These are phyloP conservation scores for Therioaphis trifolii DNA, from an alignment of 2,888 invertebrate genomes.

Conservation along the genomic window DNA sequence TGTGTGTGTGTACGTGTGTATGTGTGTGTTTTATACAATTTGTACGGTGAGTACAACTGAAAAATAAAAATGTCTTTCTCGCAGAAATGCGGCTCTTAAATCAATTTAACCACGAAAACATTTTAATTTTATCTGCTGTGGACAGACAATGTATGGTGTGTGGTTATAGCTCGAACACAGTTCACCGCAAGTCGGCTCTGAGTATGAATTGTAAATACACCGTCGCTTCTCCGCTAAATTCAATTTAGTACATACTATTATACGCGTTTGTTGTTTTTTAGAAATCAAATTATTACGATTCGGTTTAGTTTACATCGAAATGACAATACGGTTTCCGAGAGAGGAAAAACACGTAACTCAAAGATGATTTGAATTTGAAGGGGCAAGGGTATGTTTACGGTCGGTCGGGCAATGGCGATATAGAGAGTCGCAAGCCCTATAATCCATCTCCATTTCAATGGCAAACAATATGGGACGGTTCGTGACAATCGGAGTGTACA, in stretches of 20 bases:
- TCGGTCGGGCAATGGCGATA: conserved; percentile 24
- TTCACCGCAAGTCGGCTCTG: not conserved
- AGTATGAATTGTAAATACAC: not conserved
- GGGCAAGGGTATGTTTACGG: conserved; percentile 36
- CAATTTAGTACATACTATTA: not conserved
- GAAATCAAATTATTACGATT: conserved; percentile 6
- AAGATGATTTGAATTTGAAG: conserved; percentile 38
- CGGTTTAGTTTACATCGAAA: not conserved
- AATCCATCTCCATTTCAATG: conserved; percentile 50
- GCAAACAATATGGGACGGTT: conserved; percentile 45
- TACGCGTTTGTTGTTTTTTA: not conserved
- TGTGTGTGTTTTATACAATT: not conserved
- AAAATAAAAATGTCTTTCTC: conserved; percentile 7
- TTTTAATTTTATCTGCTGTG: conserved; percentile 4
- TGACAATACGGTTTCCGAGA: not conserved
- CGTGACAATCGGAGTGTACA: conserved; percentile 50
- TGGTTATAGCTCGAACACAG: not conserved
- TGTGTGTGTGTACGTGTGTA: not conserved
- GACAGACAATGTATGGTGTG: not conserved
- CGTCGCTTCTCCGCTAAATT: no score
- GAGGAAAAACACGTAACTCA: not conserved
- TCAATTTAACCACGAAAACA: conserved; percentile 16
- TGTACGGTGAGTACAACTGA: not conserved
- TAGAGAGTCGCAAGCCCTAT: conserved; percentile 24
- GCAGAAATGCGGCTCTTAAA: not conserved